phyloP scores from a whole-genome alignment of 1,140 invertebrate genomes.

The Leptestheria dahalacensis region DNA sequence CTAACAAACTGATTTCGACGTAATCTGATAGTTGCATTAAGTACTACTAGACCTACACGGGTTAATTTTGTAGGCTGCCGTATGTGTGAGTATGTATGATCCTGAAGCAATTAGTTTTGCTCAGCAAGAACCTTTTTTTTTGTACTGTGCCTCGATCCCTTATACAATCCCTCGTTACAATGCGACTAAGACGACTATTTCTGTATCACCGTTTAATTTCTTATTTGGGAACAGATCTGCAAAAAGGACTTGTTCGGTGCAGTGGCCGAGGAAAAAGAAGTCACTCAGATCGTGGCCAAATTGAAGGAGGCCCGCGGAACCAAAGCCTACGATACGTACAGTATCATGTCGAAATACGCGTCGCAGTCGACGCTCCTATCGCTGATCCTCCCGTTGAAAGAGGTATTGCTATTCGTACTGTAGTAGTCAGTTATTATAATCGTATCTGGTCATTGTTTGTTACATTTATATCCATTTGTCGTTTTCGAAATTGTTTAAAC shows the following conservation, averaged over 20 bases:
- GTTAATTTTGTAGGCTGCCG: too few species aligned
- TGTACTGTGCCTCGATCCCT: not conserved
- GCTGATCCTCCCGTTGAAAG: conserved; percentile 65
- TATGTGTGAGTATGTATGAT: too few species aligned
- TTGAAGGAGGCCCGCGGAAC: conserved; percentile 40
- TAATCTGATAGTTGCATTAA: too few species aligned
- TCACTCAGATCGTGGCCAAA: conserved; percentile 63
- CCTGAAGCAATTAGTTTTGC: not conserved
- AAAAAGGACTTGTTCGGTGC: conserved; percentile 76
- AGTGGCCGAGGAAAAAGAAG: conserved; percentile 79
- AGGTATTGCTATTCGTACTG: conserved; percentile 35
- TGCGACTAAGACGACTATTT: not conserved
- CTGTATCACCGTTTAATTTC: conserved; percentile 5
- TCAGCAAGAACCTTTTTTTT: not conserved
- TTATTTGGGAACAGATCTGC: conserved; percentile 45
- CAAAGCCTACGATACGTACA: conserved; percentile 76
- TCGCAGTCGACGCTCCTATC: conserved; percentile 57
- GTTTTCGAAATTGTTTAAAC: too few species aligned
- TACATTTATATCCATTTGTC: too few species aligned
- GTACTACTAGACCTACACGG: too few species aligned
- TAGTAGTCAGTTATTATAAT: not conserved
- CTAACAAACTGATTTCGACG: too few species aligned
- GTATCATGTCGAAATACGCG: conserved; percentile 63
- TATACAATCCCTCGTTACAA: not conserved
- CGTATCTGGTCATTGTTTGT: too few species aligned